Conservation (phyloP, 2,113 vertebrate species). For the Labrus mixtus region DNA sequence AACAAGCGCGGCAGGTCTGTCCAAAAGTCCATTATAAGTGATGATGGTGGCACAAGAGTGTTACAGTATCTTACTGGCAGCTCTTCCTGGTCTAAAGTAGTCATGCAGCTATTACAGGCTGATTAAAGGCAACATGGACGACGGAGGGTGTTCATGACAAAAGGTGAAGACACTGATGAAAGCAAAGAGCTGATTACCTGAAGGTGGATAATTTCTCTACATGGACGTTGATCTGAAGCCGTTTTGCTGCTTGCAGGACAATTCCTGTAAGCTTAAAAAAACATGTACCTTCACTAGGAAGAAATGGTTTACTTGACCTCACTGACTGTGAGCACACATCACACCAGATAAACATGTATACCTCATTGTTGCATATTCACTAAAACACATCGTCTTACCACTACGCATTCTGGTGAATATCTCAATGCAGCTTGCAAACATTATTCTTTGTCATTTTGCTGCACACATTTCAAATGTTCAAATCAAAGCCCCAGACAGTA, state of each 20-base stretch:
- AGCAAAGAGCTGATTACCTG: constrained; percentile 80
- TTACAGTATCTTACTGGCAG: constrained; percentile 29
- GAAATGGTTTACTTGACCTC: not conserved
- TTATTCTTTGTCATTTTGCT: not conserved
- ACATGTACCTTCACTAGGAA: constrained; percentile 2
- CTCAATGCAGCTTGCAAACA: not conserved
- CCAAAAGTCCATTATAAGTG: constrained; percentile 65
- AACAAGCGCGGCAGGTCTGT: constrained; percentile 36
- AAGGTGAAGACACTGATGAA: not conserved
- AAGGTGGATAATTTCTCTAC: constrained; percentile 85
- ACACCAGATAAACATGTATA: not conserved
- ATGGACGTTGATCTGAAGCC: constrained; percentile 91
- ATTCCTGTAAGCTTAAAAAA: constrained; percentile 90
- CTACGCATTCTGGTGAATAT: not conserved
- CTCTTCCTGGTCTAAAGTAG: not conserved
- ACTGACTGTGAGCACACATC: not conserved
- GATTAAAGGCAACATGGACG: not conserved
- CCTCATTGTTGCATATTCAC: not conserved
- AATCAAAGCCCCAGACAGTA: too few relatives aligned
- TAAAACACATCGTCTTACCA: not conserved
- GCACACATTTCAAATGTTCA: not conserved
- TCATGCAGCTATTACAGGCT: not conserved
- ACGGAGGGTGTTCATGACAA: not conserved
- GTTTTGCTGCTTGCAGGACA: constrained; percentile 89
- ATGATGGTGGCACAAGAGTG: constrained; percentile 63